Evolutionary conservation across 2,113 vertebrate genomes (phyloP), one percentile per base, ranked within the genome.

Genomic region (Laterallus jamaicensis): DNA sequence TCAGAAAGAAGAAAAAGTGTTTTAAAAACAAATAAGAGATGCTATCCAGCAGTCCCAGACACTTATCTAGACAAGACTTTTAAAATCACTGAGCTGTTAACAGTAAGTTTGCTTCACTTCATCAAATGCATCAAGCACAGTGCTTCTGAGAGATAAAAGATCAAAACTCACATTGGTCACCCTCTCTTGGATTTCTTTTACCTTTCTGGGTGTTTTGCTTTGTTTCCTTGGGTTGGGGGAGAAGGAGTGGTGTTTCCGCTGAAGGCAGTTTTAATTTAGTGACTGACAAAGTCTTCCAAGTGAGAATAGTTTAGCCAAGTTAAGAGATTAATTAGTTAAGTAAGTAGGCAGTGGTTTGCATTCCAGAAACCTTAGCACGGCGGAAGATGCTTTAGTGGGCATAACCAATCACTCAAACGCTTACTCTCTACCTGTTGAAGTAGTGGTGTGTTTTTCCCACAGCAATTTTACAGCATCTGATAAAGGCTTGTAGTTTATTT

Each of bases 51-150:
- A 92, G 77, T 76, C 70, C 68, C 59, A 92, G 91, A 44, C 82
- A 58, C 28, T 19, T 21, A 73, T 55, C 79, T 86, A 92, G 93
- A 64, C 54, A 88, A 86, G 69, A 86, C 81, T 87, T 28, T 95
- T 97, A 94, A 96, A 93, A 92, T 89, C 95, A 93, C 81, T 94
- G 91, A 92, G 59, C 81, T 96, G 90, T 96, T 96, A 94, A 93
- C 31, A 6, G 76, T 40, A 66, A 39, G 66, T 87, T 97, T 88
- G 64, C 64, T 50, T 90, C 60, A 75, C 55, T 95, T 96, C 67
- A 94, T 90, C 88, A 87, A 42, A 66, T 66, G 31, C 82, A 88
- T 91, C 54, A 73, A 55, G 62, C 50, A 21, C 40, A 74, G 59
- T 79, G 62, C 49, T 95, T 87, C 70, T 82, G 74, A 87, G 68